phyloP scores from a whole-genome alignment of 2,797 vertebrate species.

The Novumbra hubbsi region DNA sequence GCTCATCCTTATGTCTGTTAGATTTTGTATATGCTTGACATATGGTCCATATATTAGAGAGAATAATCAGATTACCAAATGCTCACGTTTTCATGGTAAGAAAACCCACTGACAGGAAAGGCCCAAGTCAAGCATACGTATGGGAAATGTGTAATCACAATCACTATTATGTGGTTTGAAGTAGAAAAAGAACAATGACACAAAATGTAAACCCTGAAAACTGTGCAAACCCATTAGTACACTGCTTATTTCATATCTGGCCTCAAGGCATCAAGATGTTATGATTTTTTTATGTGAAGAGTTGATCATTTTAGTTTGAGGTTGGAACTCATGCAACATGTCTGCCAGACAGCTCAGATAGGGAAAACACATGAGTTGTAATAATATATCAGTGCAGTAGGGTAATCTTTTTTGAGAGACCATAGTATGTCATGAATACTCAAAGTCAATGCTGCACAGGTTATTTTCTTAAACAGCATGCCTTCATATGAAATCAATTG shows the following conservation, averaged over 20 bases:
- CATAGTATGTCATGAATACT: no score
- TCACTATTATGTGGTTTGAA: background rate
- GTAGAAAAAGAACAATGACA: background rate
- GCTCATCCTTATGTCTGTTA: background rate
- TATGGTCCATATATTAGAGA: no score
- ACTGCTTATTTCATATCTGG: background rate
- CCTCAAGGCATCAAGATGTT: background rate
- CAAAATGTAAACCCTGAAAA: background rate
- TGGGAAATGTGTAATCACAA: background rate
- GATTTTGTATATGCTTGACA: background rate
- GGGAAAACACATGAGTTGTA: background rate
- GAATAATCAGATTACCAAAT: background rate
- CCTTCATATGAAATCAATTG: no score
- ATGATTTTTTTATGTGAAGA: background rate
- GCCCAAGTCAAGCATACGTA: background rate
- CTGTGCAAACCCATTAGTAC: background rate
- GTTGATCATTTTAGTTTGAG: background rate
- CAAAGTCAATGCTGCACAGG: no score
- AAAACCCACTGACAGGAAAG: background rate
- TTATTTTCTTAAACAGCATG: no score
- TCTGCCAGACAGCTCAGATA: background rate
- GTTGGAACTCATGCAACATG: background rate
- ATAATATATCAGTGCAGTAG: no score
- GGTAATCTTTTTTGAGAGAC: no score
- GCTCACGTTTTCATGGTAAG: background rate